Conservation (phyloP, 2,797 vertebrate species). For the Orestias chungarensis region DNA sequence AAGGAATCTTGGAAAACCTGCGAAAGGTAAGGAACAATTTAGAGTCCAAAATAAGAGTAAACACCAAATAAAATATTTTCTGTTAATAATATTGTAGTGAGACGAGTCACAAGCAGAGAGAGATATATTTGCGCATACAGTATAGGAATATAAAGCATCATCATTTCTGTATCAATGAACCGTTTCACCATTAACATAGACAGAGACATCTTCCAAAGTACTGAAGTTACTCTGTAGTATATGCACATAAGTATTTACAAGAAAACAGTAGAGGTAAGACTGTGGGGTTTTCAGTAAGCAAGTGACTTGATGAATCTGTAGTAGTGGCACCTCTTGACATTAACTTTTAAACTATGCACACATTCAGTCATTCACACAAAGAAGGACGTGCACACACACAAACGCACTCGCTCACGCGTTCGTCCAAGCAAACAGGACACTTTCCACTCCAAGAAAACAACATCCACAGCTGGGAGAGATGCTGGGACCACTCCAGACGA, state of each 20-base stretch:
- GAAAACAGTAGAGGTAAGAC: conserved; percentile 56
- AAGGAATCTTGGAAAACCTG: conserved; percentile 28
- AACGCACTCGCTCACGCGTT: conserved; percentile 24
- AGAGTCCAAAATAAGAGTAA: conserved; percentile 28
- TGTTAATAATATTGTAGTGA: conserved; percentile 50
- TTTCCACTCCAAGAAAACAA: conserved; percentile 72
- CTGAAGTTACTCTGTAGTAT: conserved; percentile 61
- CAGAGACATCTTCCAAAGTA: conserved; percentile 60
- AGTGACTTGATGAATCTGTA: conserved; percentile 51
- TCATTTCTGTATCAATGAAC: conserved; percentile 66
- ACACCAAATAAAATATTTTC: conserved; percentile 24
- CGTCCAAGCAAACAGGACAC: conserved; percentile 65
- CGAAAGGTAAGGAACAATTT: conserved; percentile 6
- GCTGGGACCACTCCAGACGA: conserved; percentile 56
- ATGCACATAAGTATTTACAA: conserved; percentile 65
- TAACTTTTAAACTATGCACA: conserved; percentile 44
- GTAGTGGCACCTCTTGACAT: conserved; percentile 72
- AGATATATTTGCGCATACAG: conserved; percentile 48
- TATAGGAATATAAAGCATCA: conserved; percentile 58
- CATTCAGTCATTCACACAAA: conserved; percentile 45
- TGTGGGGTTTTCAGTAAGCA: conserved; percentile 45
- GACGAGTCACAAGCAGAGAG: conserved; percentile 48
- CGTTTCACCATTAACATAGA: conserved; percentile 64
- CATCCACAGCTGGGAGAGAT: conserved; percentile 60
- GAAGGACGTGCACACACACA: conserved; percentile 17